Percentiles rank a stretch among this genome's conserved stretches.
phyloP scores from a whole-genome alignment of 2,888 invertebrate genomes.

The Drosophila subsilvestris region DNA sequence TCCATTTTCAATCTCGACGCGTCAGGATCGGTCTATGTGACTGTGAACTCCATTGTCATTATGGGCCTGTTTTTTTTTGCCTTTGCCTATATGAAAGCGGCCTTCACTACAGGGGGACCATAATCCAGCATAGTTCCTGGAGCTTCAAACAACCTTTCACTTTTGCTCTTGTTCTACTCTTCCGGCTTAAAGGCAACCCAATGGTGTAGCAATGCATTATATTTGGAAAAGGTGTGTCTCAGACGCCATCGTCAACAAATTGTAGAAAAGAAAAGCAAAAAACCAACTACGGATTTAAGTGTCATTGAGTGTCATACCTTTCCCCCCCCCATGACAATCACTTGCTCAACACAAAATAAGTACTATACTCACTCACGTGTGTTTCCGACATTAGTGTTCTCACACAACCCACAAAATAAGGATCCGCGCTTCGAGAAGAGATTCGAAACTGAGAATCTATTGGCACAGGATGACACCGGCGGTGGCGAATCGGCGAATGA shows the following conservation, averaged over 20 bases:
- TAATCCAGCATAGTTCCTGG: slow-evolving; percentile 74
- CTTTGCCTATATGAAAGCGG: no score
- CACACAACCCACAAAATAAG: background rate
- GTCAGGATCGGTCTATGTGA: background rate
- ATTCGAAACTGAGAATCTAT: background rate
- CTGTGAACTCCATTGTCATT: slow-evolving; percentile 60
- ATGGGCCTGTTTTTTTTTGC: slow-evolving; percentile 37
- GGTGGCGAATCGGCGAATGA: background rate
- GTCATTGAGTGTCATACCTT: no score
- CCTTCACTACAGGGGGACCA: slow-evolving; percentile 22
- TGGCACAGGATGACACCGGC: background rate
- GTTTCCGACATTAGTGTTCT: no score
- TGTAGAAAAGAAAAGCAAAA: no score
- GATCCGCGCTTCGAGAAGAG: background rate
- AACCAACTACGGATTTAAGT: no score
- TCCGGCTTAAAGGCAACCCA: no score
- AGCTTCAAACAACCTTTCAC: slow-evolving; percentile 69
- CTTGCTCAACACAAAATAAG: no score
- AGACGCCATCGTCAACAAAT: no score
- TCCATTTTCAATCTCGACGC: background rate
- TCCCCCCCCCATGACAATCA: no score
- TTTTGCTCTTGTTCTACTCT: slow-evolving; percentile 44
- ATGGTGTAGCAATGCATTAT: no score
- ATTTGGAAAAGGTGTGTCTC: background rate
- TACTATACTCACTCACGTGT: background rate